Conservation (phyloP, 2,888 invertebrate species). For the Onthophagus sagittarius region DNA sequence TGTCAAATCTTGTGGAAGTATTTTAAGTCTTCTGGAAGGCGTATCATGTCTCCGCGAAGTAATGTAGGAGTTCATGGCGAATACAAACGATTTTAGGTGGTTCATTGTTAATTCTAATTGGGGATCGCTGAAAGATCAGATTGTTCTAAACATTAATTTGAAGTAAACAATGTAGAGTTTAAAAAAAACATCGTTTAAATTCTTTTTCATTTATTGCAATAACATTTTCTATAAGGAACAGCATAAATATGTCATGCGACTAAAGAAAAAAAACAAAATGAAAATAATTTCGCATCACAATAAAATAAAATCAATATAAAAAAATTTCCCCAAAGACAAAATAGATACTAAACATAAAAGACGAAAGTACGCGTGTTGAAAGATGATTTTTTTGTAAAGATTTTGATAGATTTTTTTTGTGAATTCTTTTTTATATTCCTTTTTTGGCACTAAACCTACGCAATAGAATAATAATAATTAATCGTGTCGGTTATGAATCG, state of each 20-base stretch:
- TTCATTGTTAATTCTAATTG: too few species aligned
- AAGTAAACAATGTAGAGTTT: too few species aligned
- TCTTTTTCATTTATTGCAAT: not conserved
- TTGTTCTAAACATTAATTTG: too few species aligned
- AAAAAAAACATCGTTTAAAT: too few species aligned
- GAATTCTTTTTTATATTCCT: not conserved
- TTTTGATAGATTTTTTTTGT: not conserved
- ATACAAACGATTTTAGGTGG: too few species aligned
- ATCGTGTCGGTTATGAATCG: constrained; percentile 26
- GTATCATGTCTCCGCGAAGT: too few species aligned
- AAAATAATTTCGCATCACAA: not conserved
- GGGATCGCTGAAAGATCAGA: too few species aligned
- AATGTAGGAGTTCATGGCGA: too few species aligned
- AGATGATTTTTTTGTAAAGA: not conserved
- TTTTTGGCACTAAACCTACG: constrained; percentile 29
- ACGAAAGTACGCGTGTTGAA: not conserved
- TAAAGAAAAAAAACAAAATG: not conserved
- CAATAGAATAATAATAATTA: constrained; percentile 18
- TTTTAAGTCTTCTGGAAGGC: too few species aligned
- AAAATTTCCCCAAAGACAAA: not conserved
- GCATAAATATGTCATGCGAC: constrained; percentile 1
- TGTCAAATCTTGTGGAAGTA: too few species aligned
- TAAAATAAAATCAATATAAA: not conserved
- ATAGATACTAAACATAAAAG: not conserved
- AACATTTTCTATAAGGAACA: not conserved